Percentiles rank a stretch among this genome's conserved stretches.
phyloP scores from a whole-genome alignment of 2,113 vertebrate genomes.

The Hipposideros armiger region DNA sequence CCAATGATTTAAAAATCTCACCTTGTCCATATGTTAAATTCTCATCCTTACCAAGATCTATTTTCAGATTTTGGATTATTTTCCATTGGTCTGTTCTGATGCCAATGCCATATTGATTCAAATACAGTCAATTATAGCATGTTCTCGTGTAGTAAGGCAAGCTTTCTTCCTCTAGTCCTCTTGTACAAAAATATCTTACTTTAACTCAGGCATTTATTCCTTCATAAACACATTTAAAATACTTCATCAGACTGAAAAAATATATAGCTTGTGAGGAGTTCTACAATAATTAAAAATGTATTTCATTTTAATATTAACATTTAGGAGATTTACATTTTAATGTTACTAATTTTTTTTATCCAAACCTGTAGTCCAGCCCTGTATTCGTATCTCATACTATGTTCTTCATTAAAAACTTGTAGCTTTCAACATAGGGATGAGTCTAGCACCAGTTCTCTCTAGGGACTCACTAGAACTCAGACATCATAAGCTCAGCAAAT shows the following conservation, averaged over 20 bases:
- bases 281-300: background rate
- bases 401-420: background rate
- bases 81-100: constrained; percentile 38
- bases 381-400: background rate
- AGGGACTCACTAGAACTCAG: background rate
- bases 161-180: background rate
- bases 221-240: constrained; percentile 20
- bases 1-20: constrained; percentile 70
- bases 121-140: constrained; percentile 37
- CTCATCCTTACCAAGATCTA: constrained; percentile 36
- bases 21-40: constrained; percentile 67
- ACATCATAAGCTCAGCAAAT: background rate
- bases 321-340: background rate
- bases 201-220: constrained; percentile 8
- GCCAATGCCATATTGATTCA: constrained; percentile 58
- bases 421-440: background rate
- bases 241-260: background rate
- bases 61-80: constrained; percentile 69
- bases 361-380: background rate
- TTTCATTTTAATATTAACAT: constrained; percentile 10
- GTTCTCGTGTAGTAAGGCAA: constrained; percentile 12
- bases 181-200: constrained; percentile 24
- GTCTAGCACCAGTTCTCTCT: background rate
- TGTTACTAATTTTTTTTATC: background rate
- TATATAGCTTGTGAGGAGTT: background rate